Conservation (phyloP, 1,140 invertebrate genomes). For the Leguminivora glycinivorella region DNA sequence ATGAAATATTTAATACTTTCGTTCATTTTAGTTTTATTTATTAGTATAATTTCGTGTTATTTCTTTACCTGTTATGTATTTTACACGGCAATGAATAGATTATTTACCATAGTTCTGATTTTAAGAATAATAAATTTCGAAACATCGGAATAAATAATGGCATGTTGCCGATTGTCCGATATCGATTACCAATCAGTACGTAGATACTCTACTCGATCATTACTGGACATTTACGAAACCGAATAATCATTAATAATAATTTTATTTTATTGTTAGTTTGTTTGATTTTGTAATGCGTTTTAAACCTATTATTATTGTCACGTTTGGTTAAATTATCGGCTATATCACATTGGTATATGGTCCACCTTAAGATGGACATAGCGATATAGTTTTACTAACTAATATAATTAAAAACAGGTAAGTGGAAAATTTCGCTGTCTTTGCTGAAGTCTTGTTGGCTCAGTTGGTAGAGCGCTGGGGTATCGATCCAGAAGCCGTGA, state of each 20-base stretch:
- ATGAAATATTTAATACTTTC: too few relatives aligned
- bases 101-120: background rate
- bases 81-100: too few relatives aligned
- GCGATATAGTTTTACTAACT: background rate
- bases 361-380: background rate
- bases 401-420: too few relatives aligned
- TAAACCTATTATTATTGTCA: background rate
- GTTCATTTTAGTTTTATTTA: too few relatives aligned
- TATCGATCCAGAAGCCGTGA: too few relatives aligned
- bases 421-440: too few relatives aligned
- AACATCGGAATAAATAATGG: slow-evolving; percentile 1
- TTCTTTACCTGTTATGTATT: too few relatives aligned
- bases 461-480: too few relatives aligned
- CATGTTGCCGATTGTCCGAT: background rate
- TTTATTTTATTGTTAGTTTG: slow-evolving; percentile 1
- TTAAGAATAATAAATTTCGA: background rate
- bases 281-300: background rate
- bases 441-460: too few relatives aligned
- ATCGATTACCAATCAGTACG: slow-evolving; percentile 3
- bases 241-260: slow-evolving; percentile 11
- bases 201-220: background rate
- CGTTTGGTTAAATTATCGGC: background rate
- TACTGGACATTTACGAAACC: slow-evolving; percentile 1
- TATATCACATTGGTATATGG: background rate
- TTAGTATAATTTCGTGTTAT: too few relatives aligned